Evolutionary conservation across 2,113 vertebrate genomes (phyloP).

Genomic region (Coreoperca whiteheadi): DNA sequence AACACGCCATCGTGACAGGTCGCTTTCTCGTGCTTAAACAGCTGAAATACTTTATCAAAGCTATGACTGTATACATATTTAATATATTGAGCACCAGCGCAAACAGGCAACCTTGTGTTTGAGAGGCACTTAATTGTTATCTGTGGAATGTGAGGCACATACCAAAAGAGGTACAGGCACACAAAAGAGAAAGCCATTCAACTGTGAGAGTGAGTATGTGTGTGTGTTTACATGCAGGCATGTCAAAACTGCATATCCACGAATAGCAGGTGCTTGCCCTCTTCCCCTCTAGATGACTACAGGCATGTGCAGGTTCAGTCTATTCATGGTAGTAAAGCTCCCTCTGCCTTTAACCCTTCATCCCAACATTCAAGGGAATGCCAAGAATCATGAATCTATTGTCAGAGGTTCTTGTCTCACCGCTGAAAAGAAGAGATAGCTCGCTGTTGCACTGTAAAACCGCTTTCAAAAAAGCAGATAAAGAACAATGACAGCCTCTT

Average conservation of each 20-base stretch:
- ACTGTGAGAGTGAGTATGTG: not conserved
- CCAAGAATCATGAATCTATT: slow-evolving; percentile 53
- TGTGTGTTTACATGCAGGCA: slow-evolving; percentile 27
- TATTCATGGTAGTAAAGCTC: slow-evolving; percentile 40
- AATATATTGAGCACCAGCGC: not conserved
- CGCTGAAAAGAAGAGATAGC: slow-evolving; percentile 31
- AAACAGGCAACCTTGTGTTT: slow-evolving; percentile 15
- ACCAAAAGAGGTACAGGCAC: slow-evolving; percentile 16
- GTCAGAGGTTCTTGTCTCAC: slow-evolving; percentile 45
- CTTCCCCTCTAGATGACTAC: not conserved
- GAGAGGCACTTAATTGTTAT: slow-evolving; percentile 38
- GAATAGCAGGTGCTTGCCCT: slow-evolving; percentile 36
- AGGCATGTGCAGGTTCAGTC: slow-evolving; percentile 25
- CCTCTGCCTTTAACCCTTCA: slow-evolving; percentile 30
- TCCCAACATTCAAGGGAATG: slow-evolving; percentile 21
- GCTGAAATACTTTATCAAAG: slow-evolving; percentile 46
- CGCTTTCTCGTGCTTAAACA: slow-evolving; percentile 38
- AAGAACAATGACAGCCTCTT: slow-evolving; percentile 48
- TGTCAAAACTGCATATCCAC: slow-evolving; percentile 14
- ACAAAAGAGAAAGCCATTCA: slow-evolving; percentile 6
- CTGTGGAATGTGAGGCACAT: slow-evolving; percentile 61
- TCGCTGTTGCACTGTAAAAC: slow-evolving; percentile 14
- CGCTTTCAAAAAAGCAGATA: slow-evolving; percentile 54
- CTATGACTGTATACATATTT: not conserved
- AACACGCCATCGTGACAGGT: slow-evolving; percentile 15